Evolutionary conservation across 2,113 vertebrate genomes (phyloP).

Genomic region (Cyprinodon brontotheroides): DNA sequence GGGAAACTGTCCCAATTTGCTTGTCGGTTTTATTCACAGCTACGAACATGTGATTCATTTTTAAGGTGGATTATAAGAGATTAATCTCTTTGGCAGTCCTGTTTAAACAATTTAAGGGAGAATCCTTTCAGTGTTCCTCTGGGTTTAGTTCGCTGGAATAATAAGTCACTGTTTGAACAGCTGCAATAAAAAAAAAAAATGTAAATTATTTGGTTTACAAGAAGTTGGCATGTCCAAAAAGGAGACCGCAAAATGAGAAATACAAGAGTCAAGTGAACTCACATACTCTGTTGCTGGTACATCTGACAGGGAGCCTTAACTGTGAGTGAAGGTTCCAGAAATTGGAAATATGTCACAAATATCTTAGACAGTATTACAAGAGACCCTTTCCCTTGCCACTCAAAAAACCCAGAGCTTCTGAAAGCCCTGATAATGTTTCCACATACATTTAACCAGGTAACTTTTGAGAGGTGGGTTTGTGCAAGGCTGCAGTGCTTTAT

Average conservation of each 20-base stretch:
- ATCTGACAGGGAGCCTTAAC: background rate
- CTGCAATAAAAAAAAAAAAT: background rate
- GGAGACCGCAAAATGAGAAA: background rate
- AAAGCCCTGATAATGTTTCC: too few species aligned
- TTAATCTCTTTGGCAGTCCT: background rate
- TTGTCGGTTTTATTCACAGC: background rate
- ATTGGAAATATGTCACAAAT: background rate
- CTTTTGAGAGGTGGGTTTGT: too few species aligned
- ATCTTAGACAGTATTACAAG: too few species aligned
- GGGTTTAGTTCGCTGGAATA: background rate
- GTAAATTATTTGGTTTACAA: background rate
- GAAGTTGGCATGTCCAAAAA: background rate
- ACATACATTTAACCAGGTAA: too few species aligned
- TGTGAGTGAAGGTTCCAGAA: background rate
- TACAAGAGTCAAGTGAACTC: background rate
- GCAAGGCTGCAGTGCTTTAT: too few species aligned
- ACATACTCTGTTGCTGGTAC: background rate
- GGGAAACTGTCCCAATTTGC: background rate
- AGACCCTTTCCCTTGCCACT: too few species aligned
- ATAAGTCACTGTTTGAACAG: background rate
- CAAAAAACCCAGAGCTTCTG: too few species aligned
- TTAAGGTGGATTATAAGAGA: background rate
- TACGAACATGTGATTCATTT: background rate
- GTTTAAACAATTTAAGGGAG: background rate
- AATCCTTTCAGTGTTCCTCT: background rate